Evolutionary conservation across 2,113 vertebrate genomes (phyloP).

Genomic region (Podocnemis expansa): DNA sequence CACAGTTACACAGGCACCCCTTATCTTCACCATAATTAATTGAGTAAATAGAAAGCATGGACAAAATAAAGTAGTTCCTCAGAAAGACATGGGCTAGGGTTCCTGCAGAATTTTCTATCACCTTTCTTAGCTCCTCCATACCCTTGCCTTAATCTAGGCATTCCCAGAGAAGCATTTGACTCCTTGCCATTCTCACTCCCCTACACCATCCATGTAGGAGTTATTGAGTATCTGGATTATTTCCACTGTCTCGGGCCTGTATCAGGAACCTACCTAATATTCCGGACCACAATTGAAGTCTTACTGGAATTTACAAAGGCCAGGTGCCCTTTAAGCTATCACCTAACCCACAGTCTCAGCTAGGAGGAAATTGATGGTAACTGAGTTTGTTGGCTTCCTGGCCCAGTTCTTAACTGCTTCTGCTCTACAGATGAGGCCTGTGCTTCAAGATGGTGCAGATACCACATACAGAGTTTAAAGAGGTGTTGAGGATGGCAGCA

Average conservation of each 20-base stretch:
- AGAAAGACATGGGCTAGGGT: not conserved
- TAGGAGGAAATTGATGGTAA: too few species aligned
- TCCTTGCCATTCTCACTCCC: not conserved
- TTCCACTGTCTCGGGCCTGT: not conserved
- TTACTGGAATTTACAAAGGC: not conserved
- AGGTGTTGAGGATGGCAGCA: too few species aligned
- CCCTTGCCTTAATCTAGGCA: accelerated
- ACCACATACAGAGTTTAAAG: too few species aligned
- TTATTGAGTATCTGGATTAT: accelerated
- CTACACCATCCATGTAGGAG: not conserved
- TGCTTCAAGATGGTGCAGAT: too few species aligned
- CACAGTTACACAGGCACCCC: not conserved
- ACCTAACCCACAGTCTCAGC: accelerated
- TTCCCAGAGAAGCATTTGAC: not conserved
- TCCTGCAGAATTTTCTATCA: not conserved
- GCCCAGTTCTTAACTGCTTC: too few species aligned
- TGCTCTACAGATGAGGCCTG: too few species aligned
- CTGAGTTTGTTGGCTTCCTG: too few species aligned
- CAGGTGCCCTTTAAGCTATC: not conserved
- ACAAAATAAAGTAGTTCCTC: not conserved
- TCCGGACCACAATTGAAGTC: not conserved
- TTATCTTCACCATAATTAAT: not conserved
- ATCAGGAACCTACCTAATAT: not conserved
- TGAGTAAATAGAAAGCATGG: not conserved
- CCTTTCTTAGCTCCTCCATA: too few species aligned